phyloP scores from a whole-genome alignment of 2,797 vertebrate species.

The Champsocephalus gunnari region DNA sequence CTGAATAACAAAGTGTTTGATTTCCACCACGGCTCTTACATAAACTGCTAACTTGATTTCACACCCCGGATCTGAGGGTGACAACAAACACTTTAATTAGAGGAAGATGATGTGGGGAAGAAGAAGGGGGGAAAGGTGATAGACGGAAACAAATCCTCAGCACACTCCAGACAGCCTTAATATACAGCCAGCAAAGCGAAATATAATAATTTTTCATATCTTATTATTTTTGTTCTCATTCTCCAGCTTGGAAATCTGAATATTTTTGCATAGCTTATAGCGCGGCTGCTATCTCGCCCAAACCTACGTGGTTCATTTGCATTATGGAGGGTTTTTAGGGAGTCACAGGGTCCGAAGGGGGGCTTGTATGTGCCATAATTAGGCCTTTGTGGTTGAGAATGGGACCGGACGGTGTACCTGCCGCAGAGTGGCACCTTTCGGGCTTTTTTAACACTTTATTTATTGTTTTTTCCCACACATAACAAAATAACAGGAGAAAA shows the following conservation, averaged over 20 bases:
- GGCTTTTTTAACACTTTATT: no score
- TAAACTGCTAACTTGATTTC: constrained; percentile 90
- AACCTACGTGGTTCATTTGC: constrained; percentile 67
- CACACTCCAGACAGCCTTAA: constrained; percentile 70
- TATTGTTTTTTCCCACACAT: no score
- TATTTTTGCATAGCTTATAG: constrained; percentile 76
- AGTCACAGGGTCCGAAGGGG: constrained; percentile 9
- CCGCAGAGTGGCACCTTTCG: constrained; percentile 39
- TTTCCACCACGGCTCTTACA: constrained; percentile 86
- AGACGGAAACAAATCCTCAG: constrained; percentile 77
- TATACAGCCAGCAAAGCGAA: constrained; percentile 69
- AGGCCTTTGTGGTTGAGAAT: constrained; percentile 44
- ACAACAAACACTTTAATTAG: constrained; percentile 90
- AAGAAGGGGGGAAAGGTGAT: constrained; percentile 66
- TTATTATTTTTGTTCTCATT: constrained; percentile 73
- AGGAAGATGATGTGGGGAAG: constrained; percentile 72
- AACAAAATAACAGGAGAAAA: no score
- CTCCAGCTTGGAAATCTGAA: constrained; percentile 56
- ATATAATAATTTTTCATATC: constrained; percentile 69
- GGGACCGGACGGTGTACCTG: constrained; percentile 35
- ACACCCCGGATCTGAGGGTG: constrained; percentile 85
- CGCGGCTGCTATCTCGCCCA: constrained; percentile 50
- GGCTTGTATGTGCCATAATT: constrained; percentile 20
- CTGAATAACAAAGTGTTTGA: constrained; percentile 86
- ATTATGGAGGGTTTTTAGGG: constrained; percentile 45